Evolutionary conservation across 2,888 invertebrate genomes (phyloP).

Genomic region (Deilephila porcellus): DNA sequence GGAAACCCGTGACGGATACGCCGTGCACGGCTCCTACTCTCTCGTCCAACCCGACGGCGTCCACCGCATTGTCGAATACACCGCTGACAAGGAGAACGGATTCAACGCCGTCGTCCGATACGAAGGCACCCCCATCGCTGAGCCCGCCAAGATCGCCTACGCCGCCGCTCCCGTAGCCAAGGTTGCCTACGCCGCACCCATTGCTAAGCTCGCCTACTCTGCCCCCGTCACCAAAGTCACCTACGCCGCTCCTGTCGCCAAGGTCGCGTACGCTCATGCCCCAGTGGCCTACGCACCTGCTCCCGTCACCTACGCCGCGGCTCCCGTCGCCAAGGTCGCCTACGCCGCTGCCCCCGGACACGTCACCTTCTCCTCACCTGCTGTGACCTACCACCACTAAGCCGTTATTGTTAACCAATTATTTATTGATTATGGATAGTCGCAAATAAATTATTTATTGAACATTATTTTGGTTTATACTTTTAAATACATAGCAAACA

Average conservation of each 20-base stretch:
- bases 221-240: conserved; percentile 54
- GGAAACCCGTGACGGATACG: conserved; percentile 73
- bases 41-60: conserved; percentile 78
- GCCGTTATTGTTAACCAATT: conserved; percentile 50
- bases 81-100: conserved; percentile 72
- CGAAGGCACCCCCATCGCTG: conserved; percentile 65
- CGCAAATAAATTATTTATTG: conserved; percentile 49
- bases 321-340: conserved; percentile 53
- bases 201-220: conserved; percentile 50
- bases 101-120: conserved; percentile 79
- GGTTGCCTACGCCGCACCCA: conserved; percentile 56
- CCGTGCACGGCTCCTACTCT: conserved; percentile 77
- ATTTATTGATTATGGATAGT: conserved; percentile 53
- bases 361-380: conserved; percentile 70
- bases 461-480: conserved; percentile 29
- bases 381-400: conserved; percentile 74
- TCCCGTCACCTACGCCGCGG: conserved; percentile 49
- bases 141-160: conserved; percentile 47
- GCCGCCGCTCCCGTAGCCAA: conserved; percentile 48
- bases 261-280: conserved; percentile 44
- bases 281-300: conserved; percentile 41
- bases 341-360: conserved; percentile 59
- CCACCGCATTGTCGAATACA: conserved; percentile 77
- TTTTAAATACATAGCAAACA: conserved; percentile 23
- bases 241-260: conserved; percentile 44